Conservation (phyloP, 1,140 invertebrate genomes). For the Arion vulgaris region DNA sequence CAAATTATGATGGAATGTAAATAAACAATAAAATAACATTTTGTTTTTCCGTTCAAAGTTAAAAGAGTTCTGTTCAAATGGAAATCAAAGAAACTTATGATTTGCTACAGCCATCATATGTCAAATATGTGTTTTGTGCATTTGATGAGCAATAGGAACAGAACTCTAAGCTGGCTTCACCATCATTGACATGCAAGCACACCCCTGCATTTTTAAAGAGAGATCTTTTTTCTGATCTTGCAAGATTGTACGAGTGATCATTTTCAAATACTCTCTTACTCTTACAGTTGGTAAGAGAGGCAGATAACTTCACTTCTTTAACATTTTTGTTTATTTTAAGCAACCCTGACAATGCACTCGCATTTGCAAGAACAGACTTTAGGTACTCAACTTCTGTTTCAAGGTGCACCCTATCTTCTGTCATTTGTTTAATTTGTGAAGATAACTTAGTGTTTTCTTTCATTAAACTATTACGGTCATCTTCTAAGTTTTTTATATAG, state of each 20-base stretch:
- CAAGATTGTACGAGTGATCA: constrained; percentile 56
- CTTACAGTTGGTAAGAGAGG: constrained; percentile 51
- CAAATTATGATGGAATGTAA: too few species aligned
- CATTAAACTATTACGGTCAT: constrained; percentile 54
- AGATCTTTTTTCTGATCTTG: constrained; percentile 22
- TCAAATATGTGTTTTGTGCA: constrained; percentile 34
- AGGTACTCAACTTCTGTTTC: constrained; percentile 65
- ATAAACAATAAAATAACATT: too few species aligned
- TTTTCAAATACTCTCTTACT: constrained; percentile 45
- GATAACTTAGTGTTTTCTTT: constrained; percentile 54
- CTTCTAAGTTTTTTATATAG: constrained; percentile 61
- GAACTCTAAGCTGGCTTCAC: constrained; percentile 64
- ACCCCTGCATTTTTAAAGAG: constrained; percentile 51
- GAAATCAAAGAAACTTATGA: background rate
- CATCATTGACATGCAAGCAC: constrained; percentile 67
- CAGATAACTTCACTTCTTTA: constrained; percentile 57
- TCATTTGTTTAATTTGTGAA: constrained; percentile 39
- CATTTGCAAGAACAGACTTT: constrained; percentile 65
- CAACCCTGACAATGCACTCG: constrained; percentile 62
- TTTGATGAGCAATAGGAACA: constrained; percentile 55
- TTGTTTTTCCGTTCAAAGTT: too few species aligned
- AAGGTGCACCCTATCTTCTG: constrained; percentile 45
- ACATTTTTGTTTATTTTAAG: constrained; percentile 65
- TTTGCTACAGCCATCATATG: background rate
- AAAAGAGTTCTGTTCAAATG: too few species aligned